Evolutionary conservation across 1,140 invertebrate species (phyloP).

Genomic region (Pseudomyrmex dendroicus): DNA sequence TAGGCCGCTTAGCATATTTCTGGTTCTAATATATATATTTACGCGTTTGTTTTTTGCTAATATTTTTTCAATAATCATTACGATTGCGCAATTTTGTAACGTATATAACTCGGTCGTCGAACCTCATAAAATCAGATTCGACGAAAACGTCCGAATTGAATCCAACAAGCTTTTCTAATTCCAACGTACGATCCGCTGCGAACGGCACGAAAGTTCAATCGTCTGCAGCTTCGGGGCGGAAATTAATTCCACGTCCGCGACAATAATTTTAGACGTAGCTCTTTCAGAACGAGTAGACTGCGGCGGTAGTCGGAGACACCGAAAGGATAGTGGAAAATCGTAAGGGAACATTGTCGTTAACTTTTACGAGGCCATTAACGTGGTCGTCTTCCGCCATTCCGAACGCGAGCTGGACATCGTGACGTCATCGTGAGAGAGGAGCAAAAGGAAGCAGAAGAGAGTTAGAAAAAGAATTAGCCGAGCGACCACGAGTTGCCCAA

Average conservation of each 20-base stretch:
- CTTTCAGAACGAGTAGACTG: constrained; percentile 61
- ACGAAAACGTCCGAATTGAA: constrained; percentile 59
- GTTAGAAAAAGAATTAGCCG: constrained; percentile 77
- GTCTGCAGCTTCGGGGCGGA: constrained; percentile 59
- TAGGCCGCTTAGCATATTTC: too few relatives aligned
- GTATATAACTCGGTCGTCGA: constrained; percentile 35
- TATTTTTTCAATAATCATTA: constrained; percentile 8
- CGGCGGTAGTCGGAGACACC: constrained; percentile 27
- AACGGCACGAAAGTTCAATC: constrained; percentile 60
- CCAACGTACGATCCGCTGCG: constrained; percentile 61
- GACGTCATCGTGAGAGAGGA: constrained; percentile 79
- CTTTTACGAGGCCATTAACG: constrained; percentile 85
- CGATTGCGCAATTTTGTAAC: background rate
- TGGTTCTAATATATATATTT: too few relatives aligned
- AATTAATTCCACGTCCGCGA: constrained; percentile 82
- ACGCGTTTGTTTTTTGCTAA: too few relatives aligned
- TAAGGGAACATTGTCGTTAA: constrained; percentile 84
- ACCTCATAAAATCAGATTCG: constrained; percentile 64
- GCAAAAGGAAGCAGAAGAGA: constrained; percentile 64
- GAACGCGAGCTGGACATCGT: constrained; percentile 77
- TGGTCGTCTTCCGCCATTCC: constrained; percentile 80
- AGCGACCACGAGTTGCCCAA: constrained; percentile 47
- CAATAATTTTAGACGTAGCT: constrained; percentile 80
- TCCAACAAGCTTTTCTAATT: constrained; percentile 67
- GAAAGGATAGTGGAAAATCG: constrained; percentile 76